Base-by-base conservation (phyloP, 2,888 invertebrate genomes). In the Caenorhabditis angaria region DNA sequence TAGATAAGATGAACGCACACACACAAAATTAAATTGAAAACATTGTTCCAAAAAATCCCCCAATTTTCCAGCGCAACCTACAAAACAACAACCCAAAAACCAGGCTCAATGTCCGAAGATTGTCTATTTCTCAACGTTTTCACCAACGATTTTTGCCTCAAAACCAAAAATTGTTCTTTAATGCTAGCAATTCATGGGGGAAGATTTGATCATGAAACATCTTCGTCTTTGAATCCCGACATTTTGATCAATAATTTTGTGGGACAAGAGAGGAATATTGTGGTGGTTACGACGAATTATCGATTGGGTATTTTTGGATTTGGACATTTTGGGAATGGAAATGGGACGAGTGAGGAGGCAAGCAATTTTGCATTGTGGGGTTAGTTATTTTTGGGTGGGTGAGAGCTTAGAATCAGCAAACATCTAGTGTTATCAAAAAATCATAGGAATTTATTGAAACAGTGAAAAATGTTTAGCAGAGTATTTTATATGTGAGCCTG, bases 71-170 rank as follows among this genome's bases (percentile, higher is more conserved):
- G n/a, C n/a, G n/a, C n/a, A n/a, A 70, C 69, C 0, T 75, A 67
- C 53, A 75, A 70, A 61, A 63, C 50, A 1, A 8, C 32, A 12
- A 32, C 32, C 32, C 5, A 20, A 4, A 8, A 22, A 22, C 68
- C 58, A 5, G 77, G 74, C 8, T 66, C 71, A 0, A 60, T 71
- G n/a, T 70, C 73, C 0, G 77, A 77, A 53, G 77, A 77, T 58
- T 77, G 75, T 55, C 56, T 77, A 4, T 74, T 66, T 28, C 20
- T 59, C n/a, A 77, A 77, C 41, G 69, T 77, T 2, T 77, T 77
- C 55, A 74, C 74, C 0, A 77, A 66, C 35, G 50, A 66, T 2
- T 68, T 60, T 20, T 77, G 77, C 41, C 18, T 74, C 62, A 10
- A 53, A 14, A 54, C 32, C 35, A 5, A 24, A 10, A 54, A 54